Evolutionary conservation across 2,888 invertebrate species (phyloP).

Genomic region (Arctia plantaginis): DNA sequence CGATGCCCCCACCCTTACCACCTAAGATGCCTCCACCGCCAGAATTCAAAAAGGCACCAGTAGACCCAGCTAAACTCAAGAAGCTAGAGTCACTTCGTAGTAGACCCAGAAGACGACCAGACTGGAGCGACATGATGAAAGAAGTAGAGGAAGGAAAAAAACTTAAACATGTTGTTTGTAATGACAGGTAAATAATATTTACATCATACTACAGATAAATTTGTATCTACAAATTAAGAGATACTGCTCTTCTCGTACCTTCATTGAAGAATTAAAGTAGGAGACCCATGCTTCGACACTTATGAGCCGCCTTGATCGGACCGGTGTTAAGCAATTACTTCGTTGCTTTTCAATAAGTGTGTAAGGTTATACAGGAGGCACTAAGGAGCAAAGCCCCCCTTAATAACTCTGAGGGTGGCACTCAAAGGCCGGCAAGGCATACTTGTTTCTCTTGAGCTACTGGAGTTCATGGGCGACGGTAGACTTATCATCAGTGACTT

Average conservation of each 20-base stretch:
- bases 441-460: too few species aligned
- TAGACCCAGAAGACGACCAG: constrained; percentile 93
- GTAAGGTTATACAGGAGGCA: too few species aligned
- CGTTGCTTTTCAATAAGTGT: too few species aligned
- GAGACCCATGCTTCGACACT: not conserved
- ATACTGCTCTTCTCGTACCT: too few species aligned
- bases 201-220: not conserved
- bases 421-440: too few species aligned
- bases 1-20: constrained; percentile 91
- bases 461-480: too few species aligned
- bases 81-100: constrained; percentile 91
- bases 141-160: constrained; percentile 94
- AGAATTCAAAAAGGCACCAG: constrained; percentile 87
- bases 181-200: constrained; percentile 84
- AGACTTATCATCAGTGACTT: too few species aligned
- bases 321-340: too few species aligned
- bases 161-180: constrained; percentile 93
- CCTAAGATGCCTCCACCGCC: constrained; percentile 88
- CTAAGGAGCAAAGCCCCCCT: too few species aligned
- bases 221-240: not conserved
- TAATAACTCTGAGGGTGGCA: too few species aligned
- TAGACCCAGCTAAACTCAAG: constrained; percentile 88
- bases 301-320: too few species aligned
- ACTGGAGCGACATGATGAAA: constrained; percentile 96
- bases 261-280: not conserved